Base-by-base conservation (phyloP, 2,797 vertebrate genomes). In the Pangasius djambal region DNA sequence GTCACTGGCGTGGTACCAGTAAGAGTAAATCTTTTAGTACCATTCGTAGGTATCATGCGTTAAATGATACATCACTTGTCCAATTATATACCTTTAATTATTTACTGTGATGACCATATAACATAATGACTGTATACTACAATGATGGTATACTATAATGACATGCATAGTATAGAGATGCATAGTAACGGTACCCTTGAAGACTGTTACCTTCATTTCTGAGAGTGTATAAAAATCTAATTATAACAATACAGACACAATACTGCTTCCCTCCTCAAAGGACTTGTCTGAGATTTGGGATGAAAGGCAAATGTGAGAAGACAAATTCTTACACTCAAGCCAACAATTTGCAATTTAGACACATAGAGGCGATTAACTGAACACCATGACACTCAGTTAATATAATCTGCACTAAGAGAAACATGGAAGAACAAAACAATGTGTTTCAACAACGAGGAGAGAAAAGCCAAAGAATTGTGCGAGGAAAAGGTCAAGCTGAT, bases 401-500 rank as follows among this genome's bases (percentile, higher is more conserved):
- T 50, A 78, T 75, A 74, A 85, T 88, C 83, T 25, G 44, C 50
- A 28, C 65, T 28, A 52, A 70, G 81, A 55, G 88, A 90, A 87
- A 85, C 67, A 61, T 10, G 15, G 79, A 78, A 87, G 70, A 85
- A 65, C 52, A 55, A 88, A 85, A 91, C 91, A 90, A 91, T 86
- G 88, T 59, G 81, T 74, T 90, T 89, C 57, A 61, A 79, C 87
- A 52, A 81, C 59, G 50, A 85, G 57, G 90, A 91, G 40, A 83
- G 86, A 90, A 75, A 90, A 95, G 95, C 95, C 92, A 90, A 83
- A 83, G 94, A 93, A 94, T 93, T 95, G 95, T 93, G 94, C 92
- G 92, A 92, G 75, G 93, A 93, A 96, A 97, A 97, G 96, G 96
- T 97, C 96, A 96, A 93, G 90, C 95, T 96, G 96, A 96, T 96